Percentiles rank a stretch among this genome's conserved stretches.
phyloP scores from a whole-genome alignment of 2,888 invertebrate genomes.

The Periphyllus acericola region DNA sequence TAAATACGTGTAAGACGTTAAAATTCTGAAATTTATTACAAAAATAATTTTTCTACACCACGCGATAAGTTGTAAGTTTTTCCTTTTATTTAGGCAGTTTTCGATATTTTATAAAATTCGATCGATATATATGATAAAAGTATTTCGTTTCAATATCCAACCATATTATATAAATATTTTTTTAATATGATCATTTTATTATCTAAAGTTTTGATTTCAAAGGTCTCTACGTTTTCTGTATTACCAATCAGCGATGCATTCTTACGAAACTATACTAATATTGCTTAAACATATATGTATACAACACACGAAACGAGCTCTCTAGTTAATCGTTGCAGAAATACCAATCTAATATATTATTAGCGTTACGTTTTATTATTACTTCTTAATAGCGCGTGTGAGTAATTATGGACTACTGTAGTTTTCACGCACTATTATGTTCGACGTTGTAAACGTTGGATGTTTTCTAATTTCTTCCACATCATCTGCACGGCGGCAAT shows the following conservation, averaged over 20 bases:
- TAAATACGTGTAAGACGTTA: no score
- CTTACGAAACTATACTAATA: no score
- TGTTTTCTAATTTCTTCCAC: constrained; percentile 16
- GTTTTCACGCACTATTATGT: background rate
- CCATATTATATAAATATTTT: no score
- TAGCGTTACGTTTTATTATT: background rate
- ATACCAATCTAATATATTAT: background rate
- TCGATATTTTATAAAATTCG: background rate
- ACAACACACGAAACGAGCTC: background rate
- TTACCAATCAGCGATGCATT: no score
- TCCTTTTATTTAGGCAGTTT: no score
- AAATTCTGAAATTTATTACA: no score
- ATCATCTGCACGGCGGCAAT: background rate
- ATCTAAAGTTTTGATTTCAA: no score
- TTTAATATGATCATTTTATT: no score
- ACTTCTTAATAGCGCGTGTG: background rate
- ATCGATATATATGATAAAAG: background rate
- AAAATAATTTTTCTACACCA: no score
- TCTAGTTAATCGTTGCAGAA: constrained; percentile 32
- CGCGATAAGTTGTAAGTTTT: no score
- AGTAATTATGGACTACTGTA: background rate
- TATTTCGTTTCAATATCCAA: background rate
- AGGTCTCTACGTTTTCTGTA: no score
- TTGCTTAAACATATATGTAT: background rate
- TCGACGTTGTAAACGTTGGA: background rate